Conservation (phyloP, 2,888 invertebrate species). For the Molanna angustata region DNA sequence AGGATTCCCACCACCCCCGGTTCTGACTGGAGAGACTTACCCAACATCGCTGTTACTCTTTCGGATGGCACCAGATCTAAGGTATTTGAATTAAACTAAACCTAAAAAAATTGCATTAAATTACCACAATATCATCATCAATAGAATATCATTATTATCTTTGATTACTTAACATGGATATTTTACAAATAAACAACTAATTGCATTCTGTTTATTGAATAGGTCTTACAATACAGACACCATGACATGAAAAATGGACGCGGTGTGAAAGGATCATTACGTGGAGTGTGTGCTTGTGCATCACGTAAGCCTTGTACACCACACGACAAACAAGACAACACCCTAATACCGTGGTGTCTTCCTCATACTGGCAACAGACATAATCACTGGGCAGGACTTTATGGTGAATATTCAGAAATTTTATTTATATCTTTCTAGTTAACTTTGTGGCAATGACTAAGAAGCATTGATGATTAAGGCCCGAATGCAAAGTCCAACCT, state of each 20-base stretch:
- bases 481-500: not conserved
- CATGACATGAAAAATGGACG: slow-evolving; percentile 52
- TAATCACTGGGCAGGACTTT: slow-evolving; percentile 84
- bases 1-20: slow-evolving; percentile 72
- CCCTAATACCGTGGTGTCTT: slow-evolving; percentile 84
- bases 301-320: slow-evolving; percentile 63
- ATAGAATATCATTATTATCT: too few species aligned
- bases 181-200: too few species aligned
- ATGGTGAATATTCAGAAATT: slow-evolving; percentile 56
- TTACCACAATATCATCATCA: too few species aligned
- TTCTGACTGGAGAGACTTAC: slow-evolving; percentile 84
- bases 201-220: not conserved
- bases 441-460: not conserved
- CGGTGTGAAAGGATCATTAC: slow-evolving; percentile 45
- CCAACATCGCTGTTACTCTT: slow-evolving; percentile 69
- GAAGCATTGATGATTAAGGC: not conserved
- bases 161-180: too few species aligned
- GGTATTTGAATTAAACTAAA: slow-evolving; percentile 38
- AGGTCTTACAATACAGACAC: slow-evolving; percentile 52
- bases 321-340: slow-evolving; percentile 73
- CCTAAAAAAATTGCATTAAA: too few species aligned
- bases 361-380: slow-evolving; percentile 84
- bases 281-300: slow-evolving; percentile 79
- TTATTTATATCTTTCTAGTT: not conserved
- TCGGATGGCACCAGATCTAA: slow-evolving; percentile 66